Evolutionary conservation across 2,797 vertebrate species (phyloP).

Genomic region (Caiman crocodilus): DNA sequence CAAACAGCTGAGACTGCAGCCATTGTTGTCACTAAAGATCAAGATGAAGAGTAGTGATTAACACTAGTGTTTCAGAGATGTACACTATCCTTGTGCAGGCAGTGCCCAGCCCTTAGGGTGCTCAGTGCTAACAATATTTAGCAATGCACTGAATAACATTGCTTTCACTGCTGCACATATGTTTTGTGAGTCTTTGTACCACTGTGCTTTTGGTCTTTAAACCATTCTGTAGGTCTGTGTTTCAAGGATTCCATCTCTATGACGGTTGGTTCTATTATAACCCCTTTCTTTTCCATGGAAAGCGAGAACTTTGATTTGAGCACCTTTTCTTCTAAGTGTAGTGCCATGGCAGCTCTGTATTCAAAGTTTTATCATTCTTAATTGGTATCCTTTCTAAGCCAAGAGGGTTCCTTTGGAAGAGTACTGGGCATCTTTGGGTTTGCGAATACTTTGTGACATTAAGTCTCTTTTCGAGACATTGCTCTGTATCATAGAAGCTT

Average conservation of each 20-base stretch:
- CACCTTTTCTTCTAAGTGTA: background rate
- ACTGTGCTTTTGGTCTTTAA: background rate
- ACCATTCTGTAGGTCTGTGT: background rate
- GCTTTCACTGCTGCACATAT: too few relatives aligned
- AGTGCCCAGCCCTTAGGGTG: too few relatives aligned
- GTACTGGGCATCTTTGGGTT: background rate
- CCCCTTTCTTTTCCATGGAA: background rate
- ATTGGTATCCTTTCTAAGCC: background rate
- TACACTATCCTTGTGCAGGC: fast-evolving
- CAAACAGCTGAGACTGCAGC: background rate
- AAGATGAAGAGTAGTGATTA: background rate
- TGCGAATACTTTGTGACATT: background rate
- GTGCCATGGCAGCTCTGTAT: fast-evolving
- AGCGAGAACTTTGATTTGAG: background rate
- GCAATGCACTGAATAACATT: too few relatives aligned
- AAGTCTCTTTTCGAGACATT: background rate
- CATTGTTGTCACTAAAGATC: background rate
- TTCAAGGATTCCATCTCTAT: background rate
- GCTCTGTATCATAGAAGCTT: background rate
- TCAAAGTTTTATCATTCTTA: background rate
- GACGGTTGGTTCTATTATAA: background rate
- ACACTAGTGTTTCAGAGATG: background rate
- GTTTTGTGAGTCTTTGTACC: background rate
- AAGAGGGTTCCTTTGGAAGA: background rate
- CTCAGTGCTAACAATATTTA: too few relatives aligned